Evolutionary conservation across 37 sponge, comb jelly and placozoan genomes (phyloP).

Genomic region (Cladorhizidae sp.): DNA sequence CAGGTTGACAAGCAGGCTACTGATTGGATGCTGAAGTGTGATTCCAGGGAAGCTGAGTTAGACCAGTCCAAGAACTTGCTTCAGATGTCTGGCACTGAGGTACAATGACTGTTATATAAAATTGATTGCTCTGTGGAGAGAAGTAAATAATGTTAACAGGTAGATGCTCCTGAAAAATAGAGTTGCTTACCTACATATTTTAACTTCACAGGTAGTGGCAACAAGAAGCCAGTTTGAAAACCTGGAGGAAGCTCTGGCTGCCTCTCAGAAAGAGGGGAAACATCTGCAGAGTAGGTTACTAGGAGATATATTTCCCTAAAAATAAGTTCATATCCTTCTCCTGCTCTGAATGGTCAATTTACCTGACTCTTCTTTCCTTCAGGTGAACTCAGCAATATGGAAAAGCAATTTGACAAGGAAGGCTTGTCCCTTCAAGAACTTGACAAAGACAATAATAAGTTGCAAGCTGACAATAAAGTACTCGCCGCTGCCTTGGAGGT

Average conservation of each 20-base stretch:
- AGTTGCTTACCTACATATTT: too few species aligned
- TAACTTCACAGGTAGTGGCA: conserved; percentile 81
- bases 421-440: too few species aligned
- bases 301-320: not conserved
- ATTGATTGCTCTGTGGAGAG: not conserved
- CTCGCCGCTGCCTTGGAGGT: too few species aligned
- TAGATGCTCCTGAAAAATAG: too few species aligned
- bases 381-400: too few species aligned
- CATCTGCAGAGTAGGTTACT: conserved; percentile 59
- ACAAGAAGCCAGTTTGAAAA: conserved; percentile 67
- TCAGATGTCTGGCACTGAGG: conserved; percentile 84
- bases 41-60: conserved; percentile 72
- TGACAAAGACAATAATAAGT: too few species aligned
- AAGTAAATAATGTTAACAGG: too few species aligned
- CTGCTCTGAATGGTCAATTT: too few species aligned
- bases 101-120: not conserved
- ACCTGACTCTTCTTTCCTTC: too few species aligned
- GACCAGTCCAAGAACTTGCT: conserved; percentile 76
- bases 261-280: conserved; percentile 67
- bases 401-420: too few species aligned
- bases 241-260: conserved; percentile 63
- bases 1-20: conserved; percentile 88
- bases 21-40: conserved; percentile 90
- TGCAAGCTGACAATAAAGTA: too few species aligned
- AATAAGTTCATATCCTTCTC: too few species aligned